Conservation (phyloP, 2,797 vertebrate genomes). For the Rhabdophis nuchalis region DNA sequence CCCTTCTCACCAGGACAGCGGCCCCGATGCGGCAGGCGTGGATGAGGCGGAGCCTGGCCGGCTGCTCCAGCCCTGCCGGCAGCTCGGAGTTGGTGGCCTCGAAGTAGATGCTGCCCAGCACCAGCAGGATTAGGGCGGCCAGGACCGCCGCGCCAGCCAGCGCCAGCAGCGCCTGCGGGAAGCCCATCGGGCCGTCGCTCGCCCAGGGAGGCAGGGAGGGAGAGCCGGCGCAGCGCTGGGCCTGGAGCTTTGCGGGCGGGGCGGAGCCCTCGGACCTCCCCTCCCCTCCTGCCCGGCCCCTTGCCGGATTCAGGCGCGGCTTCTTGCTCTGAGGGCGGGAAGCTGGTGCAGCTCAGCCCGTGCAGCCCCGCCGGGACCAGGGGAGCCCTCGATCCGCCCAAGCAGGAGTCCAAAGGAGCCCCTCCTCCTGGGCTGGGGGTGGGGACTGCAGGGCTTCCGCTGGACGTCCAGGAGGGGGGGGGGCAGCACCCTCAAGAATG, state of each 20-base stretch:
- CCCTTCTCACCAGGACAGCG: constrained; percentile 75
- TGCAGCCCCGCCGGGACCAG: not conserved
- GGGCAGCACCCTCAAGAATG: not conserved
- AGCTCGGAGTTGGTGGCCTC: constrained; percentile 78
- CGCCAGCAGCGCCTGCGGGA: constrained; percentile 67
- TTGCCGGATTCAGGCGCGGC: not conserved
- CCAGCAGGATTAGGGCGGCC: constrained; percentile 58
- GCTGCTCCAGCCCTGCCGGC: constrained; percentile 72
- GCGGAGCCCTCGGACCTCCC: not conserved
- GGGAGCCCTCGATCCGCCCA: not conserved
- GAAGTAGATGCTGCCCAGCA: constrained; percentile 76
- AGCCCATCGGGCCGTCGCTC: constrained; percentile 41
- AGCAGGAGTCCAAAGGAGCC: not conserved
- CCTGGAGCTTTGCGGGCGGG: not conserved
- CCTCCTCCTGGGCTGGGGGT: not conserved
- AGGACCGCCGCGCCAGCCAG: constrained; percentile 52
- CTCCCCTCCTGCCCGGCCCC: not conserved
- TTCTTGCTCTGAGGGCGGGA: not conserved
- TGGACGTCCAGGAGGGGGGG: too few species aligned
- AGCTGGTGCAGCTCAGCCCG: too few species aligned
- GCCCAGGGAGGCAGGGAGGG: too few species aligned
- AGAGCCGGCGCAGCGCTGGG: not conserved
- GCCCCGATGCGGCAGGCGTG: constrained; percentile 69
- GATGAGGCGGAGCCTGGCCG: constrained; percentile 69
- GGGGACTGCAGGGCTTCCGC: not conserved